Base-by-base conservation (phyloP, 2,113 vertebrate species). In the Centropus unirufus region DNA sequence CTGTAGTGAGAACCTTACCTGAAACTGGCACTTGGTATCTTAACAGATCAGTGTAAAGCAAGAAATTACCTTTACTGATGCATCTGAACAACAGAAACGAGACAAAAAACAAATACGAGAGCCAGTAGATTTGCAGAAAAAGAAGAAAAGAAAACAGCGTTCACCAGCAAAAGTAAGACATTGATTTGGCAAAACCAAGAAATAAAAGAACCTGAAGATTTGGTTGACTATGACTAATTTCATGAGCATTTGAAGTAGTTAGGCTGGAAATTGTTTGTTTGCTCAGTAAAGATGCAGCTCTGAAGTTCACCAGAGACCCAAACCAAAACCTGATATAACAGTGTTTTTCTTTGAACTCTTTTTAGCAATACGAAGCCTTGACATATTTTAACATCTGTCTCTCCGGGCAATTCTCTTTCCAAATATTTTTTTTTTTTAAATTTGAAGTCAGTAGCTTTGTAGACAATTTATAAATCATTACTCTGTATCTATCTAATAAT, bases 81-180 rank as follows among this genome's bases (percentile, higher is more conserved):
- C 98, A 89, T 95, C 98, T 76, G 97, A 98, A 96, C 98, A 98
- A 82, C 98, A 98, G 94, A 99, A 99, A 98, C 98, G 98, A 97
- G 99, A 99, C 97, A 99, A 99, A 98, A 99, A 98, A 95, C 98
- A 98, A 97, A 98, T 98, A 89, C 98, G 98, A 97, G 99, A 99
- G 94, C 98, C 98, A 93, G 97, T 98, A 91, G 98, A 99, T 96
- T 98, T 98, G 96, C 98, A 99, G 96, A 99, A 99, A 98, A 99
- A 99, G 98, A 99, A 99, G 97, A 99, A 99, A 97, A 98, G 99
- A 97, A 99, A 99, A 98, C 99, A 99, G 92, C 98, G 98, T 85
- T 99, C 99, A 96, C 99, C 99, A 97, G 99, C 99, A 96, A 99
- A 99, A 98, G 99, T 99, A 98, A 98, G 98, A 97, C 89, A 96